These are phyloP conservation scores for Heterotilapia buettikoferi DNA, from an alignment of 2,113 vertebrate genomes.

Conservation along the genomic window DNA sequence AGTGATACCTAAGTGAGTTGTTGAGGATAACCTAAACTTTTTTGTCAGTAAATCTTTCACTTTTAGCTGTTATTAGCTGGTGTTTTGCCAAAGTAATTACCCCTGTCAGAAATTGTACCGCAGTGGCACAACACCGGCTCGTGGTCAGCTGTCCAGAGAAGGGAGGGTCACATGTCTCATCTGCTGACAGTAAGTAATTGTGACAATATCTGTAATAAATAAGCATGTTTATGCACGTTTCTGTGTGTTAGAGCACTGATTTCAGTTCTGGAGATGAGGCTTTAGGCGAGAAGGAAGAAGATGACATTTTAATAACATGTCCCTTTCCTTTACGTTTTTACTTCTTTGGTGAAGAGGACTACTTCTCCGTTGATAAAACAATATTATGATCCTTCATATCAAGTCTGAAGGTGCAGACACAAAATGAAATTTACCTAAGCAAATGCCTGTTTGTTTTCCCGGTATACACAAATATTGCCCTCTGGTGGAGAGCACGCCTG, in stretches of 20 bases:
- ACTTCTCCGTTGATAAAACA: rapidly evolving
- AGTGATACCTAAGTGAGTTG: not conserved
- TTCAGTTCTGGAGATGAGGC: not conserved
- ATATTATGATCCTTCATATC: not conserved
- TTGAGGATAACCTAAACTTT: not conserved
- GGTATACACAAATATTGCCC: not conserved
- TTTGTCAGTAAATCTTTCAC: not conserved
- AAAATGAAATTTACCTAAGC: not conserved
- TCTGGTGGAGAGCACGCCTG: not conserved
- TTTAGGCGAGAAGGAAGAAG: rapidly evolving
- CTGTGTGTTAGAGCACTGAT: not conserved
- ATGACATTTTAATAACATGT: not conserved
- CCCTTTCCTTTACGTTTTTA: not conserved
- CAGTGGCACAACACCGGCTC: not conserved
- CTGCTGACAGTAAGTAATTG: not conserved
- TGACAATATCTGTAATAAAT: not conserved
- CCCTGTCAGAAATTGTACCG: rapidly evolving
- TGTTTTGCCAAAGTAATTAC: not conserved
- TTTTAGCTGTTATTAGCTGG: not conserved
- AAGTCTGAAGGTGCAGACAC: not conserved
- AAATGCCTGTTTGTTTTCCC: not conserved
- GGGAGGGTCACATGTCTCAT: not conserved
- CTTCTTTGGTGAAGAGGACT: not conserved
- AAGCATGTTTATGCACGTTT: rapidly evolving
- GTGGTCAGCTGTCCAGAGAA: not conserved